Conservation (phyloP, 2,888 invertebrate species). For the Leucophenga maculata region DNA sequence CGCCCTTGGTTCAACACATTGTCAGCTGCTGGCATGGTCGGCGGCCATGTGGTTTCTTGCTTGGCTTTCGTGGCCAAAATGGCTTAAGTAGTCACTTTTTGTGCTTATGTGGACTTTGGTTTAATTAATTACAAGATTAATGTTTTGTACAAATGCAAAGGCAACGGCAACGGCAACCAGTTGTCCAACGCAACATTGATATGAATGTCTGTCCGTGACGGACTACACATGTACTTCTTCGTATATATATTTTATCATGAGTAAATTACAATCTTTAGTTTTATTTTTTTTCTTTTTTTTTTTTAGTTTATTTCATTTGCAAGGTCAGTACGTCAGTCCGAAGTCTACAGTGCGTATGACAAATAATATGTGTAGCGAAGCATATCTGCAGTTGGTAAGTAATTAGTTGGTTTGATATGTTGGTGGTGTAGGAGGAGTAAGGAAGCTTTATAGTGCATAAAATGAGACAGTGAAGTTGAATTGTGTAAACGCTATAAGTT, state of each 20-base stretch:
- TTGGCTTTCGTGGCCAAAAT: conserved; percentile 59
- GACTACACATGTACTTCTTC: no score
- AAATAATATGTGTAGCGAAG: neutral
- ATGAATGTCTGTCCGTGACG: neutral
- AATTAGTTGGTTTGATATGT: neutral
- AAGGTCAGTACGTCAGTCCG: conserved; percentile 11
- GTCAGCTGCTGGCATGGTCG: neutral
- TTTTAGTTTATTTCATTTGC: neutral
- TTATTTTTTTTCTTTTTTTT: neutral
- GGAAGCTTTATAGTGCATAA: no score
- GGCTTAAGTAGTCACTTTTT: conserved; percentile 66
- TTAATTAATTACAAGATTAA: conserved; percentile 65
- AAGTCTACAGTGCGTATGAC: conserved; percentile 1
- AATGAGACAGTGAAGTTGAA: no score
- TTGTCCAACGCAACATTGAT: neutral
- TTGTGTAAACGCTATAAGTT: no score
- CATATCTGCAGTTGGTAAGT: neutral
- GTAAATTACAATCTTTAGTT: conserved; percentile 4
- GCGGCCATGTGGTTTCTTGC: conserved; percentile 51
- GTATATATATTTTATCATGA: no score
- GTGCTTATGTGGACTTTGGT: conserved; percentile 62
- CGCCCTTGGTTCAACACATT: neutral
- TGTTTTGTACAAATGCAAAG: conserved; percentile 43
- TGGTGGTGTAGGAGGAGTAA: no score
- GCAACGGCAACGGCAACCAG: no score